Conservation (phyloP, 2,888 invertebrate species). For the Nemoura dubitans region DNA sequence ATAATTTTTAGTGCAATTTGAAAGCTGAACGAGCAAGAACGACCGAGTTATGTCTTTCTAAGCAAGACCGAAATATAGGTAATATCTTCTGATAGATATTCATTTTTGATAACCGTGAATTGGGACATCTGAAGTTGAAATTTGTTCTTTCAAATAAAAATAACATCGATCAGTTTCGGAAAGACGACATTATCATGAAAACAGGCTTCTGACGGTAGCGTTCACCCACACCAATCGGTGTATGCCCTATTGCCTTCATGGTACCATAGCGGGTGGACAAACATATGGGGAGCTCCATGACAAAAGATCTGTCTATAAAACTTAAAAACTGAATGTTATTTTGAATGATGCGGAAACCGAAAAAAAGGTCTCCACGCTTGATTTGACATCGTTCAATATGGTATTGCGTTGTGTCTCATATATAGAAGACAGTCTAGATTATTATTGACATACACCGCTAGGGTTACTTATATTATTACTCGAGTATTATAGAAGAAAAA, state of each 20-base stretch:
- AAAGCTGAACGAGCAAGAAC: background rate
- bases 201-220: background rate
- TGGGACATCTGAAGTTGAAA: background rate
- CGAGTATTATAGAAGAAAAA: background rate
- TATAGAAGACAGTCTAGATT: constrained; percentile 15
- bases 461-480: background rate
- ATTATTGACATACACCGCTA: constrained; percentile 7
- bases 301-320: constrained; percentile 25
- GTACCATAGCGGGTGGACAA: constrained; percentile 16
- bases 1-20: background rate
- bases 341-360: constrained; percentile 41
- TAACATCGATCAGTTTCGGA: background rate
- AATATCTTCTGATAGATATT: background rate
- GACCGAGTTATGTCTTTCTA: background rate
- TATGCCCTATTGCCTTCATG: background rate
- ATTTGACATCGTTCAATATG: constrained; percentile 35
- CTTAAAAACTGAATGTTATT: constrained; percentile 33
- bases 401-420: background rate
- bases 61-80: too few relatives aligned
- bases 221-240: background rate
- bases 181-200: background rate
- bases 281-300: constrained; percentile 1
- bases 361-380: constrained; percentile 25
- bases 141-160: background rate
- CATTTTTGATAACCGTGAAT: background rate